These are phyloP conservation scores for Pseudomyrmex flavicornis DNA, from an alignment of 1,140 invertebrate species.

Conservation along the genomic window DNA sequence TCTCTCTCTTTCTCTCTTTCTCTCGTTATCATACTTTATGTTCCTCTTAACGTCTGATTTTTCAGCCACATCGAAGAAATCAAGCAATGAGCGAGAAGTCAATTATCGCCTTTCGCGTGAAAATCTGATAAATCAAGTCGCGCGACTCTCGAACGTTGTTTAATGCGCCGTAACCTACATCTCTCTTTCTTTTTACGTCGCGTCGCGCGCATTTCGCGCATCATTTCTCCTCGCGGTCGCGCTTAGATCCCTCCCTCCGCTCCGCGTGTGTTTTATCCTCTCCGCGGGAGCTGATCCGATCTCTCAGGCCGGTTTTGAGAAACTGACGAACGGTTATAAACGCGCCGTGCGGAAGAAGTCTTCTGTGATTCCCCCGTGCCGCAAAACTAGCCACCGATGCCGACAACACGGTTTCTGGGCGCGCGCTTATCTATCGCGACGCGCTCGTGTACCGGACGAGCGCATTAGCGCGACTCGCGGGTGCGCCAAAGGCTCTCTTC, in stretches of 20 bases:
- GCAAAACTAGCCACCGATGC: constrained; percentile 29
- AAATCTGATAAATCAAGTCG: not conserved
- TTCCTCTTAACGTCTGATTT: not conserved
- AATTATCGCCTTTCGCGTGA: not conserved
- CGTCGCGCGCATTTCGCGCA: not conserved
- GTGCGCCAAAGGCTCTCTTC: constrained; percentile 52
- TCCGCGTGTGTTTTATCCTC: not conserved
- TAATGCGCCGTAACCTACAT: not conserved
- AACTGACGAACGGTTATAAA: constrained; percentile 49
- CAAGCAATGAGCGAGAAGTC: constrained; percentile 4
- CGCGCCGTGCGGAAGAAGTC: constrained; percentile 22
- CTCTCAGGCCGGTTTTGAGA: not conserved
- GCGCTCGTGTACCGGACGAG: constrained; percentile 60
- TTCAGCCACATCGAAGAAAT: not conserved
- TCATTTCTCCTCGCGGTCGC: not conserved
- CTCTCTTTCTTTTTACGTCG: too few species aligned
- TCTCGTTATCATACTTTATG: not conserved
- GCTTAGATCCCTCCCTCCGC: not conserved
- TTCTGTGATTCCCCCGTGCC: constrained; percentile 18
- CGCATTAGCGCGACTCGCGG: constrained; percentile 69
- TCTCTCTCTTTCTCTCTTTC: too few species aligned
- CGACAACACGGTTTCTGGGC: constrained; percentile 53
- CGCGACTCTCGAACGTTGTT: not conserved
- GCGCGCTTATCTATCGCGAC: constrained; percentile 66
- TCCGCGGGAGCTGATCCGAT: not conserved